Percentiles rank a stretch among this genome's conserved stretches.
Conservation (phyloP, 2,888 invertebrate genomes). For the Siphlonurus alternatus region DNA sequence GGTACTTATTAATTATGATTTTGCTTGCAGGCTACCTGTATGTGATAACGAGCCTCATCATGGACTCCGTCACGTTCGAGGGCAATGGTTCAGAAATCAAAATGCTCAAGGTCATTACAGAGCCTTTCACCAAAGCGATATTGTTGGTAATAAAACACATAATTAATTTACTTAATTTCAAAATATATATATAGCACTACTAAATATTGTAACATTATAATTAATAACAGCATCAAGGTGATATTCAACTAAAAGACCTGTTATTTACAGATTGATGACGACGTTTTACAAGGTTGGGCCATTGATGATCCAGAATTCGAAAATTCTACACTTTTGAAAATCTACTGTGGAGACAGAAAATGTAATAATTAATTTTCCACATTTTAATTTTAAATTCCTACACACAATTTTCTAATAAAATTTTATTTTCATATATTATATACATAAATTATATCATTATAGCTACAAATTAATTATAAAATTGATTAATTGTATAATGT, state of each 20-base stretch:
- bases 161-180: too few relatives aligned
- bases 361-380: too few relatives aligned
- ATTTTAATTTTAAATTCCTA: too few relatives aligned
- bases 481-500: too few relatives aligned
- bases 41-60: background rate
- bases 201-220: too few relatives aligned
- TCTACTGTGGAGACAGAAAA: background rate
- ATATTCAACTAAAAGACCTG: background rate
- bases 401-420: too few relatives aligned
- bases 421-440: background rate
- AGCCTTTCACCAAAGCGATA: conserved; percentile 27
- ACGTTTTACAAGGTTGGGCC: conserved; percentile 25
- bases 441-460: background rate
- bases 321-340: conserved; percentile 20
- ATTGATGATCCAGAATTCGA: conserved; percentile 19
- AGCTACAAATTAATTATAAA: background rate
- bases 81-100: conserved; percentile 16
- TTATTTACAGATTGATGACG: conserved; percentile 24
- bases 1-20: too few relatives aligned
- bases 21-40: background rate
- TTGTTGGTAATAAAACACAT: conserved; percentile 25
- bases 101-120: conserved; percentile 26
- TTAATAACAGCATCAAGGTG: background rate
- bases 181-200: too few relatives aligned
- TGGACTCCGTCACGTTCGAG: background rate